Evolutionary conservation across 2,888 invertebrate species (phyloP), one percentile per base, ranked within the genome.

Genomic region (Aphelenchoides bicaudatus): DNA sequence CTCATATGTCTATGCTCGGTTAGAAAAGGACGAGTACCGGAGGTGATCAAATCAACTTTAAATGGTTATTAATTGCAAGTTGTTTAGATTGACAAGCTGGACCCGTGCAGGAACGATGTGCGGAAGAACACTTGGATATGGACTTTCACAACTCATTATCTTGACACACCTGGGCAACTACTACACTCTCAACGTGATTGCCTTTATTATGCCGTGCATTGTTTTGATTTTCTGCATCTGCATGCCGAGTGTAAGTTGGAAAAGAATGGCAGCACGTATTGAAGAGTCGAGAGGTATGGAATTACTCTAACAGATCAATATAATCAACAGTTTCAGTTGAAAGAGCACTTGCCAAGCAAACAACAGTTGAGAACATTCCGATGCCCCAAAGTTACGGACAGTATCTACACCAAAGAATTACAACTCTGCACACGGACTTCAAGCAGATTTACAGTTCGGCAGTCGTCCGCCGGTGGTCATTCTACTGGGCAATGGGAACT

Each of bases 401-500:
- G 13, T 66, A 70, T 47, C 53, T 63, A 21, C 8, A 23, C 13
- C 59, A 66, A 30, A 61, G 67, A 1, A 25, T 57, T 3, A 34
- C 57, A 37, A 66, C 65, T 27, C 49, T 70, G 4, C 52, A 62
- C 5, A 70, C 67, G 10, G 67, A 66, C 34, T 70, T 66, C 23
- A 16, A 38, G 19, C 62, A 64, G 34, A 70, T 74, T 23, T 74
- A 75, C 52, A 48, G 65, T 16, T 57, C 70, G 29, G 63, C 65
- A 1, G 68, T 70, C 37, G 85, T 87, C 1, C 62, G 87, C 3
- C 86, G 86, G 78, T 88, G 88, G 88, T 88, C 87, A 2, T 62
- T 87, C n/a, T 88, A 88, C 88, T 88, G 88, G 87, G 84, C 88
- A 0, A 80, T 87, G 61, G 86, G 87, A 0, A 87, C 86, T 21